These are phyloP conservation scores for Equus przewalskii DNA, from an alignment of 2,113 vertebrate genomes.

Conservation along the genomic window DNA sequence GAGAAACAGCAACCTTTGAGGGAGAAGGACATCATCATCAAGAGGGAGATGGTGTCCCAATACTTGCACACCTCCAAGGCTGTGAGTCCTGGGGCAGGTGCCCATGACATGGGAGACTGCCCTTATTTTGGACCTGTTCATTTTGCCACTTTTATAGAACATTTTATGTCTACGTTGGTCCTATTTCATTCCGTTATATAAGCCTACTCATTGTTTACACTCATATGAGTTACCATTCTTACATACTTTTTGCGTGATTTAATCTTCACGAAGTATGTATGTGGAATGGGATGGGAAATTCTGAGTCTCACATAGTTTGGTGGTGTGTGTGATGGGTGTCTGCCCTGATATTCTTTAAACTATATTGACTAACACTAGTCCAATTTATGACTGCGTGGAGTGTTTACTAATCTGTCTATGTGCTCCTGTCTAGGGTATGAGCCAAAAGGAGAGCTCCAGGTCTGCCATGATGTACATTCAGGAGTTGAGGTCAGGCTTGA, in stretches of 20 bases:
- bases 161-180: neutral
- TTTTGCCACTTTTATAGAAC: neutral
- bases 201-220: neutral
- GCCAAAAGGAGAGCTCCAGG: constrained; percentile 93
- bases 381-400: neutral
- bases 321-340: neutral
- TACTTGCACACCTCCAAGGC: constrained; percentile 93
- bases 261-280: constrained; percentile 25
- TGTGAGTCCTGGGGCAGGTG: constrained; percentile 86
- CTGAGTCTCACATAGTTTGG: neutral
- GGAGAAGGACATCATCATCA: constrained; percentile 91
- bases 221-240: neutral
- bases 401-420: neutral
- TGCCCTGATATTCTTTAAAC: constrained; percentile 7
- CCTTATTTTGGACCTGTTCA: constrained; percentile 40
- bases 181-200: neutral
- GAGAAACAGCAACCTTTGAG: constrained; percentile 93
- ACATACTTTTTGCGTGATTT: constrained; percentile 25
- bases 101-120: neutral
- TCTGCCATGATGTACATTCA: constrained; percentile 95
- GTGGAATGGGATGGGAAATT: constrained; percentile 6
- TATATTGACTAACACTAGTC: neutral
- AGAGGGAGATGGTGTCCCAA: constrained; percentile 94
- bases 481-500: constrained; percentile 91
- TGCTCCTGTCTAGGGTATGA: constrained; percentile 89